A percentile compares a stretch with the other conserved stretches of the same genome.
Evolutionary conservation across 2,113 vertebrate species (phyloP).

Genomic region (Merops nubicus): DNA sequence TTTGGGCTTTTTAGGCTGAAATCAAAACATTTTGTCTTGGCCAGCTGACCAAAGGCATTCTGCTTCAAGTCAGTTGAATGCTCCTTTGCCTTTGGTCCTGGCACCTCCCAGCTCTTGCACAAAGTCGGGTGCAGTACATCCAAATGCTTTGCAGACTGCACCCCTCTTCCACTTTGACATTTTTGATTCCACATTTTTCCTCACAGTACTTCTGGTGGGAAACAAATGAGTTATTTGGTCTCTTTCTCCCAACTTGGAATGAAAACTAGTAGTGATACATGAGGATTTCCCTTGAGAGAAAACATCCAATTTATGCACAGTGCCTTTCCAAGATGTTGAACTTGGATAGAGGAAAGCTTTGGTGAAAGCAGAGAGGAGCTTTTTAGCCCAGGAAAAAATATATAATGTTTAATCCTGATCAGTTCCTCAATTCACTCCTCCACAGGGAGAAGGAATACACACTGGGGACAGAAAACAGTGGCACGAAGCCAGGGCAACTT

Average conservation of each 20-base stretch:
- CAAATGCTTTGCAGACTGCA: background rate
- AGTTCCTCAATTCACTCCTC: background rate
- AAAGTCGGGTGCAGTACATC: background rate
- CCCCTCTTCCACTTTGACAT: background rate
- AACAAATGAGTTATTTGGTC: background rate
- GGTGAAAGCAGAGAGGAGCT: background rate
- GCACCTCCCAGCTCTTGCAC: background rate
- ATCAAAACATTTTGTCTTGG: background rate
- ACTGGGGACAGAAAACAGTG: background rate
- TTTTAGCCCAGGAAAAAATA: background rate
- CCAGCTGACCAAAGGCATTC: background rate
- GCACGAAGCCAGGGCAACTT: constrained; percentile 19
- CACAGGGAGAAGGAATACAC: background rate
- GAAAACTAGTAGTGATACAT: background rate
- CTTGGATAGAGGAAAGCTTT: constrained; percentile 6
- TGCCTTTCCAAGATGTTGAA: background rate
- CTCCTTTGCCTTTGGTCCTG: background rate
- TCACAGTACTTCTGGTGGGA: background rate
- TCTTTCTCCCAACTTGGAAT: background rate
- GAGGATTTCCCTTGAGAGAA: constrained; percentile 8
- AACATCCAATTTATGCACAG: background rate
- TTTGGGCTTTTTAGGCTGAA: background rate
- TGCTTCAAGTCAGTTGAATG: background rate
- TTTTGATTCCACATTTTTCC: background rate
- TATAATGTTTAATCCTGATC: background rate